Percentiles rank a stretch among this genome's conserved stretches.
Conservation (phyloP, 2,113 vertebrate species). For the Oreochromis niloticus region DNA sequence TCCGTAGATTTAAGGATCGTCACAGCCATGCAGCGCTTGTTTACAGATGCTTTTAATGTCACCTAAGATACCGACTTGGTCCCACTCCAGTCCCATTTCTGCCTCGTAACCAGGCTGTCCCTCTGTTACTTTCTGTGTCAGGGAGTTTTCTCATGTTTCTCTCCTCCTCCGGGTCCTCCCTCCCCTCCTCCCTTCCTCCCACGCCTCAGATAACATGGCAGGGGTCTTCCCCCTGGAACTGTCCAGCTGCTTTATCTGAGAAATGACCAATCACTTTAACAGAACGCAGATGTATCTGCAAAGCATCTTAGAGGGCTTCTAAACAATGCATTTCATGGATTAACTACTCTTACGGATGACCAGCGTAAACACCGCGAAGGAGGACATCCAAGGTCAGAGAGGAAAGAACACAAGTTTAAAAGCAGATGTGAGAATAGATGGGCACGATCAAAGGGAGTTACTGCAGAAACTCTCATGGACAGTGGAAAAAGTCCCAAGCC, state of each 20-base stretch:
- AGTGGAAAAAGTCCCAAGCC: neutral
- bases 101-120: slow-evolving; percentile 51
- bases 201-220: slow-evolving; percentile 65
- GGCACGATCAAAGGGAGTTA: slow-evolving; percentile 25
- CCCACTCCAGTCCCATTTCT: neutral
- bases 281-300: slow-evolving; percentile 70
- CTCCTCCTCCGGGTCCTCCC: slow-evolving; percentile 22
- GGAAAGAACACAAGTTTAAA: slow-evolving; percentile 38
- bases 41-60: slow-evolving; percentile 2
- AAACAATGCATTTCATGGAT: slow-evolving; percentile 59
- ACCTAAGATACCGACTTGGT: neutral
- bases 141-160: slow-evolving; percentile 62
- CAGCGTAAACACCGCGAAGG: slow-evolving; percentile 26
- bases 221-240: slow-evolving; percentile 68
- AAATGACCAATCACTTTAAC: slow-evolving; percentile 67
- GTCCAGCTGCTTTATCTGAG: slow-evolving; percentile 68
- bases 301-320: slow-evolving; percentile 40
- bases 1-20: neutral
- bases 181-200: slow-evolving; percentile 15
- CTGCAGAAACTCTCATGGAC: neutral
- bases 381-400: slow-evolving; percentile 41
- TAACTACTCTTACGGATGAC: slow-evolving; percentile 50
- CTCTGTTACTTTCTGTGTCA: slow-evolving; percentile 57
- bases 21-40: neutral
- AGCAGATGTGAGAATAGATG: slow-evolving; percentile 52